Evolutionary conservation across 2,888 invertebrate genomes (phyloP).

Genomic region (Lithosia quadra): DNA sequence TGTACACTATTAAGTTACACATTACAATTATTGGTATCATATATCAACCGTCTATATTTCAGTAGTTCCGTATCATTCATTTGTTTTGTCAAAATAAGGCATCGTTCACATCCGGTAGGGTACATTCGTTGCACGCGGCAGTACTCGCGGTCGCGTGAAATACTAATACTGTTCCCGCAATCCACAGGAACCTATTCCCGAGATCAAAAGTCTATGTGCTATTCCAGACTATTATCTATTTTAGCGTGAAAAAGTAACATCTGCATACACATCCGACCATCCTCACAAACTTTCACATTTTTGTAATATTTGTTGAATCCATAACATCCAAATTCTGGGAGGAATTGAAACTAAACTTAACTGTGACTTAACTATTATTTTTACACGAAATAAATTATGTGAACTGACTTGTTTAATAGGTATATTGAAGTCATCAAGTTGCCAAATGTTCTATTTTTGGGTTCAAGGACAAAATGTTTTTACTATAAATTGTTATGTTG

Average conservation of each 20-base stretch:
- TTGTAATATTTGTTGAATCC: too few relatives aligned
- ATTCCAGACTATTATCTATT: too few relatives aligned
- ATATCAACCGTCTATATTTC: not conserved
- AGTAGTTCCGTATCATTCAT: constrained; percentile 40
- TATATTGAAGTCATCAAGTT: not conserved
- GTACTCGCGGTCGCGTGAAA: too few relatives aligned
- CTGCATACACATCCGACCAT: too few relatives aligned
- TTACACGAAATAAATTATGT: constrained; percentile 32
- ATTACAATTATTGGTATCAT: not conserved
- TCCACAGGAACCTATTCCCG: too few relatives aligned
- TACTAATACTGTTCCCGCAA: too few relatives aligned
- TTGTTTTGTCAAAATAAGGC: constrained; percentile 59
- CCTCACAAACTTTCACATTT: too few relatives aligned
- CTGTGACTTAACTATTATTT: not conserved
- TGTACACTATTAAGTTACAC: not conserved
- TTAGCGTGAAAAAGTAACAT: too few relatives aligned
- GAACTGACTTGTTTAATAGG: constrained; percentile 29
- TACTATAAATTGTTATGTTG: not conserved
- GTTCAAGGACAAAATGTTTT: constrained; percentile 3
- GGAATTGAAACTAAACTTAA: too few relatives aligned
- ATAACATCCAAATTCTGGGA: too few relatives aligned
- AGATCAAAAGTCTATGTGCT: too few relatives aligned
- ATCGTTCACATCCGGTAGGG: constrained; percentile 55
- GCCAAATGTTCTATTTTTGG: not conserved
- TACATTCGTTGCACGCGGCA: too few relatives aligned